Conservation (phyloP, 2,113 vertebrate genomes). For the Stictonetta naevosa region DNA sequence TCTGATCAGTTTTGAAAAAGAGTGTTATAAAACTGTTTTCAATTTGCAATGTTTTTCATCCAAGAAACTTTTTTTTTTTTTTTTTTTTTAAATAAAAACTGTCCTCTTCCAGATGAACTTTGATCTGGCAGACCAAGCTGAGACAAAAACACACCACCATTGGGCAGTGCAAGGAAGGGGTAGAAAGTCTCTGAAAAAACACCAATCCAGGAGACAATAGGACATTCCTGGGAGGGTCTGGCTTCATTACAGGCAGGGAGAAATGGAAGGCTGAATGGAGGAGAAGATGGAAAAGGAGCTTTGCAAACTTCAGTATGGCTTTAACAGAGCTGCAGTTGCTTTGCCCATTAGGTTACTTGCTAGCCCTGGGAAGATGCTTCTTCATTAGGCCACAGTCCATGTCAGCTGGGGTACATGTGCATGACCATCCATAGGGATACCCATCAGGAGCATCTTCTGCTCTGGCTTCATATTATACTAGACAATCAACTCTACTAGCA, state of each 20-base stretch:
- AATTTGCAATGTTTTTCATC: neutral
- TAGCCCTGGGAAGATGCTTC: neutral
- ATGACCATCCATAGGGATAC: neutral
- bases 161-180: neutral
- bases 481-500: neutral
- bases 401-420: neutral
- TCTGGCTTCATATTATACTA: neutral
- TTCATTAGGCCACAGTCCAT: neutral
- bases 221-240: neutral
- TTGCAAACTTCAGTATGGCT: neutral
- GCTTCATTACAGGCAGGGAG: neutral
- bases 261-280: neutral
- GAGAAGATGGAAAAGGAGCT: neutral
- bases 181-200: neutral
- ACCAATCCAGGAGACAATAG: neutral
- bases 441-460: neutral
- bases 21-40: neutral
- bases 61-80: neutral
- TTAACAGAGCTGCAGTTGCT: neutral
- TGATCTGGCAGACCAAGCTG: neutral
- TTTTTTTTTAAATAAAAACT: neutral
- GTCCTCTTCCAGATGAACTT: neutral
- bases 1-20: neutral
- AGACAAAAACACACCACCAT: neutral
- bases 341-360: neutral